Evolutionary conservation across 2,797 vertebrate species (phyloP), one percentile per base, ranked within the genome.

Genomic region (Hydrophis major): DNA sequence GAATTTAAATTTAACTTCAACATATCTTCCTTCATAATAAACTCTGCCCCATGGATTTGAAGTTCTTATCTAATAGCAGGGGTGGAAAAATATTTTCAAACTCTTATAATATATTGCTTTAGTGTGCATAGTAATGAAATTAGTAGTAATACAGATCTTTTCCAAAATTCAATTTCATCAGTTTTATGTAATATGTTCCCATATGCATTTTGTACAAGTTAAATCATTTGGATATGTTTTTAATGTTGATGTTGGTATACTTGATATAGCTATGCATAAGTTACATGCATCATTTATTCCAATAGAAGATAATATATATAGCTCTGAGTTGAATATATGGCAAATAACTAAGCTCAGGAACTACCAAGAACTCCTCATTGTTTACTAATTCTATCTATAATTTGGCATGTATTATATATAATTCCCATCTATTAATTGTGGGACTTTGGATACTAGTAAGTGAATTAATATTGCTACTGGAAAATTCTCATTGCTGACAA

Each of bases 391-490:
- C 16, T 56, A 55, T 8, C 50, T 14, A 56, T 87, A 56, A 37
- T 60, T 60, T 89, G 32, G 5, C 32, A 60, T 22, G 37, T 6
- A 60, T 22, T 89, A 47, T 60, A 59, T 6, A 60, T 1, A 88
- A 60, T 32, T 57, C 57, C 22, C 37, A 60, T 69, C 7, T n/a
- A 4, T 69, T 27, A 69, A 6, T 32, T 28, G 28, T 59, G 50
- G 74, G n/a, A 42, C 16, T 91, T 6, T 50, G 0, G 92, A 92
- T 93, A 83, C 53, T 0, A 66, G 4, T 20, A 91, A 22, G 25
- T 93, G 56, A 3, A 91, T 89, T 87, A 93, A 2, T 94, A 94
- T 92, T 92, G 28, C 93, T 78, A 66, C 55, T 94, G 16, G 2
- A 61, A 37, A 4, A 2, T 92, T 10, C 47, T 95, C 91, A 18